Conservation (phyloP, 2,113 vertebrate species). For the Sisor rabdophorus region DNA sequence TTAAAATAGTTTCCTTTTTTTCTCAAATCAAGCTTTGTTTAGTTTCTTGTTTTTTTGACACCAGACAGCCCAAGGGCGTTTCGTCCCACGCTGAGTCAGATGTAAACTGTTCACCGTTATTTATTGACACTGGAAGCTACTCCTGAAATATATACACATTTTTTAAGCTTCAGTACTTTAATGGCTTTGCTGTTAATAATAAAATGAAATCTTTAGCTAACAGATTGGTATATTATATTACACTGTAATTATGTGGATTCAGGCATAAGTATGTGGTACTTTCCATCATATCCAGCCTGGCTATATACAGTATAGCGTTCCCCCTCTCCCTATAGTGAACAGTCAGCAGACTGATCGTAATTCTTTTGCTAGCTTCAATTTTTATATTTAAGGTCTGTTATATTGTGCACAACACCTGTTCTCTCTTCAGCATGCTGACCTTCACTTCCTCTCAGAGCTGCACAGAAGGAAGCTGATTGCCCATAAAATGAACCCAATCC, state of each 20-base stretch:
- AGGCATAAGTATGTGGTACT: background rate
- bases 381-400: background rate
- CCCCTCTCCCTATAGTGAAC: too few species aligned
- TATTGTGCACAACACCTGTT: constrained; percentile 4
- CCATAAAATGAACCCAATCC: constrained; percentile 23
- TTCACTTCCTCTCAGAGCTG: constrained; percentile 14
- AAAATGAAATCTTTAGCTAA: background rate
- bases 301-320: background rate
- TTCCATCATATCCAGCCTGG: background rate
- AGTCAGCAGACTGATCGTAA: background rate
- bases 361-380: background rate
- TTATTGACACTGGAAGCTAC: too few species aligned
- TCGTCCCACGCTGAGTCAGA: too few species aligned
- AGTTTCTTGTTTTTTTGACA: too few species aligned
- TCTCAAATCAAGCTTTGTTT: too few species aligned
- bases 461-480: constrained; percentile 27
- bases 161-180: background rate
- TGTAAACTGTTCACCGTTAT: too few species aligned
- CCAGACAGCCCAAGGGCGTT: too few species aligned
- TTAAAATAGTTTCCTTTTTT: too few species aligned
- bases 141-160: background rate
- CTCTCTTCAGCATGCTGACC: constrained; percentile 13
- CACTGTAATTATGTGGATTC: background rate
- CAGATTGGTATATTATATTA: background rate
- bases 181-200: background rate